Conservation (phyloP, 2,797 vertebrate genomes). For the Mormyrops boulengeri region DNA sequence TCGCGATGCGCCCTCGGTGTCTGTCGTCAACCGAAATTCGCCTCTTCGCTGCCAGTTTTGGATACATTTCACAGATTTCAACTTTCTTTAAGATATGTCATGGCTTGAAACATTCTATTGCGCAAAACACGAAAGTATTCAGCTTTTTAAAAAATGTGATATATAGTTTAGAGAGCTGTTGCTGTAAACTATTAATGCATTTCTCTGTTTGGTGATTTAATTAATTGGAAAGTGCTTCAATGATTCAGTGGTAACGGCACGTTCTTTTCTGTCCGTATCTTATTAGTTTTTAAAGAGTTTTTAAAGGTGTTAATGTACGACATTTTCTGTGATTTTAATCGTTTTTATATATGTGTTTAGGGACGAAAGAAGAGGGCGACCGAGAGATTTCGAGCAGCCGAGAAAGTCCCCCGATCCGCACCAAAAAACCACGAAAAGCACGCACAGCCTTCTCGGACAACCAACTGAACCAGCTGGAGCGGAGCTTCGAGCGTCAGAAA, state of each 20-base stretch:
- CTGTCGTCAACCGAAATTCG: background rate
- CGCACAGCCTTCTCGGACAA: slow-evolving; percentile 93
- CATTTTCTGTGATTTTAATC: background rate
- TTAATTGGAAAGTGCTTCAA: background rate
- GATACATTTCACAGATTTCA: background rate
- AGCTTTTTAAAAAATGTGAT: background rate
- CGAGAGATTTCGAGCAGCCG: slow-evolving; percentile 91
- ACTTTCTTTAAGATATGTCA: background rate
- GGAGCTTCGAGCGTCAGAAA: slow-evolving; percentile 93
- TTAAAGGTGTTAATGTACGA: background rate
- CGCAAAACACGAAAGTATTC: background rate
- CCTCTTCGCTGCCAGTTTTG: background rate
- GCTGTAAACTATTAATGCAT: background rate
- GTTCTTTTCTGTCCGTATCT: background rate
- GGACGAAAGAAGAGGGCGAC: slow-evolving; percentile 87
- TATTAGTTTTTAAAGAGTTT: background rate
- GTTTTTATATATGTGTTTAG: slow-evolving; percentile 45
- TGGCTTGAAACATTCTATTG: background rate
- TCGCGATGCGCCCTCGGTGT: slow-evolving; percentile 15
- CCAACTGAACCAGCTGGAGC: slow-evolving; percentile 91
- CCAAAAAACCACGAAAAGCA: slow-evolving; percentile 92
- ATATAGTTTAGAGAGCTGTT: background rate
- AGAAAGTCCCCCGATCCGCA: slow-evolving; percentile 84
- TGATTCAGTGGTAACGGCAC: background rate
- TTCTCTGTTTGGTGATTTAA: background rate